Evolutionary conservation across 2,113 vertebrate species (phyloP).

Genomic region (Grammomys dolichurus): DNA sequence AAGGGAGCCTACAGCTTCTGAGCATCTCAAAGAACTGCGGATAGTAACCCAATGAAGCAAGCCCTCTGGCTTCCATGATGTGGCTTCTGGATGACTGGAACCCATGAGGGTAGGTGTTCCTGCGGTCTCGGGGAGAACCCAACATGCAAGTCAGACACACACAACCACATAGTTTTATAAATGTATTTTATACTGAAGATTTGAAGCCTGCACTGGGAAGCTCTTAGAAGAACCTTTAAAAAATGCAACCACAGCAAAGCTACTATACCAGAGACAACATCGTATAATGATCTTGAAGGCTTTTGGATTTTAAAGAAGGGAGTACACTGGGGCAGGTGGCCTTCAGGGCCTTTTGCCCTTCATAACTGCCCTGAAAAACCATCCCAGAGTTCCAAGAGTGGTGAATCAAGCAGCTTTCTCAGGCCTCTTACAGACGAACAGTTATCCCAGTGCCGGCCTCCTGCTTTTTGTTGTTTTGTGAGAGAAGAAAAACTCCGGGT

Average conservation of each 20-base stretch:
- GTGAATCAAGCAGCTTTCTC: neutral
- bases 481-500: neutral
- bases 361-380: neutral
- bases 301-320: constrained; percentile 58
- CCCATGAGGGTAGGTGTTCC: constrained; percentile 65
- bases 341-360: neutral
- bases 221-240: constrained; percentile 36
- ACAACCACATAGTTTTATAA: constrained; percentile 64
- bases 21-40: neutral
- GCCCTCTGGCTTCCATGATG: neutral
- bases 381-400: too few species aligned
- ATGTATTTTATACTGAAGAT: constrained; percentile 71
- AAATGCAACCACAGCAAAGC: constrained; percentile 64
- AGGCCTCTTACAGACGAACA: constrained; percentile 39
- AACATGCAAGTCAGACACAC: constrained; percentile 20
- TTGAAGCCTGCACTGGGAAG: constrained; percentile 58
- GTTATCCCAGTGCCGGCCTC: neutral
- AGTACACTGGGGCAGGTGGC: constrained; percentile 53
- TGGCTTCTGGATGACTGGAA: constrained; percentile 47
- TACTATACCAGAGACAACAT: constrained; percentile 62
- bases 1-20: neutral
- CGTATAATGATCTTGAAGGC: constrained; percentile 23
- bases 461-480: neutral
- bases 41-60: neutral
- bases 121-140: constrained; percentile 70